Evolutionary conservation across 1,140 invertebrate genomes (phyloP).

Genomic region (Drosophila parvula): DNA sequence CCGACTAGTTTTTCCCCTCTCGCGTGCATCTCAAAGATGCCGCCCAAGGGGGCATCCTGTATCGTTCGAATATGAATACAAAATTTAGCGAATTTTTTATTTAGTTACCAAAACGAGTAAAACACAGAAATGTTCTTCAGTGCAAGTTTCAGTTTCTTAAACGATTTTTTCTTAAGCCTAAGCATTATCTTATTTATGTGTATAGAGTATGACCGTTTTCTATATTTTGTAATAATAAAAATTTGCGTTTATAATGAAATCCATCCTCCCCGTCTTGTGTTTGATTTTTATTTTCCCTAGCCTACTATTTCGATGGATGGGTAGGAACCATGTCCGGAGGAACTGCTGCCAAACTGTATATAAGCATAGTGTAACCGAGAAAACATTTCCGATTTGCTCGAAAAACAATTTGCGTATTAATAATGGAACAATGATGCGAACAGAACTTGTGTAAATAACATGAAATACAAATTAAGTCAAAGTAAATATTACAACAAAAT

Average conservation of each 20-base stretch:
- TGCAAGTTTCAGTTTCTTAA: slow-evolving; percentile 78
- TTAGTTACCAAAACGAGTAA: slow-evolving; percentile 48
- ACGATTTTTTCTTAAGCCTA: slow-evolving; percentile 69
- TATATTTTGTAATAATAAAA: slow-evolving; percentile 82
- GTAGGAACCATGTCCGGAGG: not conserved
- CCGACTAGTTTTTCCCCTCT: slow-evolving; percentile 13
- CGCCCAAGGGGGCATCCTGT: slow-evolving; percentile 7
- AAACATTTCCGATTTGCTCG: slow-evolving; percentile 1
- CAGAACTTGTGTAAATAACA: slow-evolving; percentile 61
- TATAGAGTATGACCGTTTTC: slow-evolving; percentile 72
- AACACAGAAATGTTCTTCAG: slow-evolving; percentile 57
- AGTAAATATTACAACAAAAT: slow-evolving; percentile 39
- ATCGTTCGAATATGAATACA: slow-evolving; percentile 44
- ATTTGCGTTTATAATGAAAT: slow-evolving; percentile 73
- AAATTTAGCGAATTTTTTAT: slow-evolving; percentile 81
- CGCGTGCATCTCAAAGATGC: slow-evolving; percentile 56
- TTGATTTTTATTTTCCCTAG: slow-evolving; percentile 17
- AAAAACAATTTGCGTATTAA: slow-evolving; percentile 44
- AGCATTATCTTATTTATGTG: slow-evolving; percentile 81
- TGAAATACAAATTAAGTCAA: slow-evolving; percentile 47
- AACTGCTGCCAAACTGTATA: slow-evolving; percentile 55
- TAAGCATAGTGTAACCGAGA: slow-evolving; percentile 20
- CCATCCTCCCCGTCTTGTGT: slow-evolving; percentile 3
- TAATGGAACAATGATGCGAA: slow-evolving; percentile 14
- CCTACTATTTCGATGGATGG: not conserved